Evolutionary conservation across 2,113 vertebrate genomes (phyloP), one percentile per base, ranked within the genome.

Genomic region (Chitala chitala): DNA sequence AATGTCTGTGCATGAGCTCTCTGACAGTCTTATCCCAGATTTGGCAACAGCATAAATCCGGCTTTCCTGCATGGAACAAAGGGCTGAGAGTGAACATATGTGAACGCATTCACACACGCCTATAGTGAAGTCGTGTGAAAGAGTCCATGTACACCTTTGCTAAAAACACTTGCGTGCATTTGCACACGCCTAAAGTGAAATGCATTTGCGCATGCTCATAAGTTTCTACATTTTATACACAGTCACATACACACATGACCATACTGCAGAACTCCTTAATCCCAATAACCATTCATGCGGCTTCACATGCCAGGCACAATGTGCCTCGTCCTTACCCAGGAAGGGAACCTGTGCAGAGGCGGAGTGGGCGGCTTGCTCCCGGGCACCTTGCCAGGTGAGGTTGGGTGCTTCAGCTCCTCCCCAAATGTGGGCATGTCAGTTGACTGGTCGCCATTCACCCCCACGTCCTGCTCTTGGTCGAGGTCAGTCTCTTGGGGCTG

Each of bases 11-110:
- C 83, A 90, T 69, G 94, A 91, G 44, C 90, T 94, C 84, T 97
- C 95, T 65, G 96, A 99, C 85, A 98, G 91, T 76, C 92, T 89
- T 84, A 99, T 94, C 72, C 97, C 97, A 76, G 96, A 96, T 80
- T 97, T 96, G 80, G 97, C 97, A 77, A 98, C 94, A 58, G 95
- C 94, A 75, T 99, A 99, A 84, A 99, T 99, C 79, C 96, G 94
- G 89, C 93, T 95, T 87, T 99, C 97, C 96, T 99, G 79, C 70
- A 29, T 51, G 74, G 78, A 33, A 69, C 50, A 81, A 29, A 2
- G 31, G 3, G 1, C 44, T 56, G 26, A 42, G 55, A 63, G 75
- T 68, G 69, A 73, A 7, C 7, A 44, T 17, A 44, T 1, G 17
- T 2, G 40, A 56, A 31, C 22, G 2, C n/a, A 48, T n/a, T 13